Conservation (phyloP, 2,797 vertebrate genomes). For the Halcyon badia region DNA sequence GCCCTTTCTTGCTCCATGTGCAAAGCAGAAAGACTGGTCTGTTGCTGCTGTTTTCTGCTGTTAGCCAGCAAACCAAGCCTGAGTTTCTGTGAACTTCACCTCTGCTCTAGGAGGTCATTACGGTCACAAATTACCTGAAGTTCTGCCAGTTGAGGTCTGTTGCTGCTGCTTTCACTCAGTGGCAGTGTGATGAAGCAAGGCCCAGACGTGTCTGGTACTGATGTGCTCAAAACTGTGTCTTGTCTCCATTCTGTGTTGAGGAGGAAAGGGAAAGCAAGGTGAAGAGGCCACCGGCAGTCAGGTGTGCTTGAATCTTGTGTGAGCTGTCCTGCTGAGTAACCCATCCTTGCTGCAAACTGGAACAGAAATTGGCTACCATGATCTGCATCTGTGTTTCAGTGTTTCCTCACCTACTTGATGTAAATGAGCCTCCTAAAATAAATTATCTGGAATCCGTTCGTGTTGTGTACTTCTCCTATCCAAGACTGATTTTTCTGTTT, state of each 20-base stretch:
- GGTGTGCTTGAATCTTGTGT: background rate
- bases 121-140: background rate
- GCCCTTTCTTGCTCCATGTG: fast-evolving
- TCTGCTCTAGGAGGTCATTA: background rate
- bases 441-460: background rate
- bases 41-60: background rate
- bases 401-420: background rate
- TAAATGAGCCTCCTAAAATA: background rate
- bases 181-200: background rate
- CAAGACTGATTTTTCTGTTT: background rate
- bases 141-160: background rate
- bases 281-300: background rate
- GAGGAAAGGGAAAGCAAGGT: background rate
- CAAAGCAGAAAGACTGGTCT: background rate
- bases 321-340: background rate
- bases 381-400: background rate
- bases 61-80: background rate
- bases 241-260: background rate
- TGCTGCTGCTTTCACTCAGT: background rate
- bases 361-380: background rate
- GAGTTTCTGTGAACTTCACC: background rate
- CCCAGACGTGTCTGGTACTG: background rate
- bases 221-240: background rate
- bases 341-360: background rate
- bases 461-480: background rate